These are phyloP conservation scores for Percina caprodes DNA, from an alignment of 2,113 vertebrate species.

Conservation along the genomic window DNA sequence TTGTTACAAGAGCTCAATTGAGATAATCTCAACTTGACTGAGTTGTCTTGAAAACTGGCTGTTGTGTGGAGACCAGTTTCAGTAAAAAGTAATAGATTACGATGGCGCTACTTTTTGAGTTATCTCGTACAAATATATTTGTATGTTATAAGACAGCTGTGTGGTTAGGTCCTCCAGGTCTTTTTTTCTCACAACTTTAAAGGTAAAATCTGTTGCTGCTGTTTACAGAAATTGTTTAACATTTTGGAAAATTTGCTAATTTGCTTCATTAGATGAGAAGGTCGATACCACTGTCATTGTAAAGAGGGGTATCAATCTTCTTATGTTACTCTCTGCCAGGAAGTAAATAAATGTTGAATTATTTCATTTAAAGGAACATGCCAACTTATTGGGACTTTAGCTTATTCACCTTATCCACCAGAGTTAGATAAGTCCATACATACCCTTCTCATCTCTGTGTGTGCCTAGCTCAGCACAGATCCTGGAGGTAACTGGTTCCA, in stretches of 20 bases:
- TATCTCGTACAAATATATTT: background rate
- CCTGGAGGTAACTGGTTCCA: too few species aligned
- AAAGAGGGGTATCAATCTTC: background rate
- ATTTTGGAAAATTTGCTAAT: background rate
- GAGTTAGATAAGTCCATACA: too few species aligned
- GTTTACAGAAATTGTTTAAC: background rate
- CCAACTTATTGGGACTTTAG: too few species aligned
- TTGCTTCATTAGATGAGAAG: background rate
- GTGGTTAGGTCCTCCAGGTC: background rate
- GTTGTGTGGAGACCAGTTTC: constrained; percentile 10
- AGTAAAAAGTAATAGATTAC: background rate
- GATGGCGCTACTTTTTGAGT: background rate
- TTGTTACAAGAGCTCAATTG: constrained; percentile 41
- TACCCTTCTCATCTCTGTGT: too few species aligned
- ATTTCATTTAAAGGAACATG: background rate
- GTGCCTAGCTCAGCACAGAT: too few species aligned
- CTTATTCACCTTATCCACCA: too few species aligned
- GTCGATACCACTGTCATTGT: background rate
- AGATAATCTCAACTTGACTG: constrained; percentile 49
- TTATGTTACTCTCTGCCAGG: background rate
- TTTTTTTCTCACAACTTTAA: background rate
- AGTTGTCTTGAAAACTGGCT: constrained; percentile 53
- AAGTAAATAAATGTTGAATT: background rate
- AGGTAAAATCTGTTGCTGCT: background rate
- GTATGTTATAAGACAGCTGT: background rate